Evolutionary conservation across 2,113 vertebrate species (phyloP).

Genomic region (Dromaius novaehollandiae): DNA sequence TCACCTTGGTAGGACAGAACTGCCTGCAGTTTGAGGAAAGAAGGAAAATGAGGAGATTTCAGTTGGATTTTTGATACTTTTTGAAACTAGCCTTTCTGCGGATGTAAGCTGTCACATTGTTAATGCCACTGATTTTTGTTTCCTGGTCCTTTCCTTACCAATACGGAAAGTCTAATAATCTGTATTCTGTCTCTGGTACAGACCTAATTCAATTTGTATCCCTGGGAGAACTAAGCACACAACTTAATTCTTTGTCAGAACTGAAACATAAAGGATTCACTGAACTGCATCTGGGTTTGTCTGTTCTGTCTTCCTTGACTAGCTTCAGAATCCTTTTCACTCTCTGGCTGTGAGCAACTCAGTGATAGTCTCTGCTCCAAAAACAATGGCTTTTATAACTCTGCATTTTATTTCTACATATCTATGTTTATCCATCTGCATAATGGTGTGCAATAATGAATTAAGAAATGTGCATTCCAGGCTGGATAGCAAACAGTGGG

Average conservation of each 20-base stretch:
- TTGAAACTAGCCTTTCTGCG: neutral
- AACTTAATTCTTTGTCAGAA: neutral
- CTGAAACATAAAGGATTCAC: neutral
- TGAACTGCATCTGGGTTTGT: accelerated
- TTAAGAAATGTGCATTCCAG: neutral
- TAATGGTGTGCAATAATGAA: neutral
- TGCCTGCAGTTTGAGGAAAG: neutral
- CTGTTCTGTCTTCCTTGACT: neutral
- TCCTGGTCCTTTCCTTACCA: neutral
- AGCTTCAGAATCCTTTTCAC: neutral
- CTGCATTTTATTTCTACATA: neutral
- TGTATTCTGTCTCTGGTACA: neutral
- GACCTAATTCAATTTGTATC: neutral
- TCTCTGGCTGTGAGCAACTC: neutral
- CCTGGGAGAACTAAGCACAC: neutral
- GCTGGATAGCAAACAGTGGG: neutral
- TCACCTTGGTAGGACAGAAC: neutral
- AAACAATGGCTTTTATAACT: neutral
- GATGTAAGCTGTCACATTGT: neutral
- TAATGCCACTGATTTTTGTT: neutral
- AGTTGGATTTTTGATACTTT: neutral
- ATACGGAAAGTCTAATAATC: neutral
- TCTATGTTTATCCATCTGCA: neutral
- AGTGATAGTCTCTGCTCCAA: neutral
- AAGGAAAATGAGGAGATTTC: neutral